These are phyloP conservation scores for Enteromius fasciolatus DNA, from an alignment of 2,797 vertebrate genomes.

Conservation along the genomic window DNA sequence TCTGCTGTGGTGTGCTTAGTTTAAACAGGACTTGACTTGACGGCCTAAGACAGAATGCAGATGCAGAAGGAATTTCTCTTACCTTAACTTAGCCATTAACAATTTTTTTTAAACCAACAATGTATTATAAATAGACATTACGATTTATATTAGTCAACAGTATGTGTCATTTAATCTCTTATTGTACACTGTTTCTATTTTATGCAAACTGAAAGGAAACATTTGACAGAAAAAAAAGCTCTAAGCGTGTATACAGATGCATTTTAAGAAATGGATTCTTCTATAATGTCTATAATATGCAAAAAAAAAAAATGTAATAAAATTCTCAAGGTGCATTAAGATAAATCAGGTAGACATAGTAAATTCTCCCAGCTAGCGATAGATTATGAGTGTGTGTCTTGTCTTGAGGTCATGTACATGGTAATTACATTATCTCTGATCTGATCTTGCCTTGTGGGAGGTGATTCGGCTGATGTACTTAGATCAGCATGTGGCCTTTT, in stretches of 20 bases:
- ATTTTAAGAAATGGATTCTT: background rate
- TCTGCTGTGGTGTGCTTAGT: background rate
- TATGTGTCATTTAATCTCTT: slow-evolving; percentile 3
- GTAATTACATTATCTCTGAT: slow-evolving; percentile 11
- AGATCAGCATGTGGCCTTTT: slow-evolving; percentile 37
- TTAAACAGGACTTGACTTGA: background rate
- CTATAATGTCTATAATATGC: slow-evolving; percentile 9
- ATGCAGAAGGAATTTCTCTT: background rate
- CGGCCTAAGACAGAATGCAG: background rate
- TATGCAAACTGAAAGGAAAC: slow-evolving; percentile 6
- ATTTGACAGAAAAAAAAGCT: slow-evolving; percentile 1
- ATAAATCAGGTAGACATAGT: slow-evolving; percentile 28
- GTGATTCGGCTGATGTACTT: slow-evolving; percentile 13
- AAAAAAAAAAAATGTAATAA: slow-evolving; percentile 3
- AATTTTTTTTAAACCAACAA: background rate
- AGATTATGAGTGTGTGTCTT: background rate
- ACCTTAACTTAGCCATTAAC: background rate
- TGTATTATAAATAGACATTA: slow-evolving; percentile 8
- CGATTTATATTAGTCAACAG: background rate
- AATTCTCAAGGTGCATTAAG: background rate
- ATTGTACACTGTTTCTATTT: slow-evolving; percentile 8
- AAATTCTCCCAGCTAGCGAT: slow-evolving; percentile 12
- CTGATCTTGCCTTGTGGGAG: slow-evolving; percentile 30
- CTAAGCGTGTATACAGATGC: background rate
- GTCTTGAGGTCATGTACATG: slow-evolving; percentile 18